These are phyloP conservation scores for Rhopalosiphum maidis DNA, from an alignment of 1,140 invertebrate species.

Conservation along the genomic window DNA sequence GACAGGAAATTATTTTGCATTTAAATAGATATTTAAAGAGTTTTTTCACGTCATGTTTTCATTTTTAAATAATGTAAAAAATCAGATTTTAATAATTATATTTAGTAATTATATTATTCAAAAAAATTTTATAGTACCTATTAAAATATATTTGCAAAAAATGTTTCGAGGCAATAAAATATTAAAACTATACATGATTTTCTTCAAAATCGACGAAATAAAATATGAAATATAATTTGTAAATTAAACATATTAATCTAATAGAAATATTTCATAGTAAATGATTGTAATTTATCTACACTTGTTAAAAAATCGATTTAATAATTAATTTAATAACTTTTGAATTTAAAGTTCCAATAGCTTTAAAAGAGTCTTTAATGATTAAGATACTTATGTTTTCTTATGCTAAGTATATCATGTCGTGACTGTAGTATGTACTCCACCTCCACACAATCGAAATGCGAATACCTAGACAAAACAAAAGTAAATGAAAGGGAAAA, in stretches of 20 bases:
- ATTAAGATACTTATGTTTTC: not conserved
- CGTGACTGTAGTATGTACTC: not conserved
- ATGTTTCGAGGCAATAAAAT: not conserved
- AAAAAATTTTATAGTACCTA: not conserved
- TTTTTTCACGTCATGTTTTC: not conserved
- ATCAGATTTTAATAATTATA: not conserved
- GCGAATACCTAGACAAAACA: not conserved
- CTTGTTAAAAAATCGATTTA: not conserved
- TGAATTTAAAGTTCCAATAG: not conserved
- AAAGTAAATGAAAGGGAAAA: not conserved
- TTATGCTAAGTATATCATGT: not conserved
- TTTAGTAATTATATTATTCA: not conserved
- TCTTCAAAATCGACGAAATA: not conserved
- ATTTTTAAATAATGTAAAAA: not conserved
- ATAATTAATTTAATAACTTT: not conserved
- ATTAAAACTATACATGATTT: not conserved
- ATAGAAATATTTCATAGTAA: not conserved
- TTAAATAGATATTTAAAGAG: not conserved
- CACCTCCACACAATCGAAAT: rapidly evolving
- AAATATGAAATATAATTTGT: not conserved
- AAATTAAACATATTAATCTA: not conserved
- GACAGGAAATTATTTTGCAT: not conserved
- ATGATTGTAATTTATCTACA: not conserved
- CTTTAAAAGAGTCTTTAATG: not conserved
- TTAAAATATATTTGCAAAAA: not conserved